Evolutionary conservation across 2,888 invertebrate genomes (phyloP).

Genomic region (Didymodactylos carnosus): DNA sequence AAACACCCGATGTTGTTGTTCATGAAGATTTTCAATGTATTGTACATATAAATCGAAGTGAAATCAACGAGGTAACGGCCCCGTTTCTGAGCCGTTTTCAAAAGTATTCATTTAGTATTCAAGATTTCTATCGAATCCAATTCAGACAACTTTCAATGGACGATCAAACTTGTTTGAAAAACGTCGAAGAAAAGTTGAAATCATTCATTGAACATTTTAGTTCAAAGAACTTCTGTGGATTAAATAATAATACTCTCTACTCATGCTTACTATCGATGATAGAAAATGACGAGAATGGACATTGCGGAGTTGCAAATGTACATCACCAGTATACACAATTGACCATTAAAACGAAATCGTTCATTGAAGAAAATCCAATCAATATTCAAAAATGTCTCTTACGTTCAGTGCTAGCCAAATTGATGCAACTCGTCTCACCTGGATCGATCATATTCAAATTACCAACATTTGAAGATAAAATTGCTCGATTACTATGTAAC

Average conservation of each 20-base stretch:
- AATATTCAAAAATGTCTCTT: not conserved
- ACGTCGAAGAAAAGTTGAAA: not conserved
- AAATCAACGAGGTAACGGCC: not conserved
- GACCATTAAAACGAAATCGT: not conserved
- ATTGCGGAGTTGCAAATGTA: not conserved
- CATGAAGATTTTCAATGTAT: constrained; percentile 1
- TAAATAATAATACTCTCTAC: not conserved
- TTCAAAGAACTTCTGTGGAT: not conserved
- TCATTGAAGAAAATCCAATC: not conserved
- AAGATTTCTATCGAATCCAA: not conserved
- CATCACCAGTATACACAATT: not conserved
- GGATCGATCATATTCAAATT: not conserved
- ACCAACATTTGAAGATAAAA: not conserved
- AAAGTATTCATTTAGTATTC: not conserved
- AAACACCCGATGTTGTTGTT: not conserved
- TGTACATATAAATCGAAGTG: not conserved
- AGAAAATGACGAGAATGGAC: not conserved
- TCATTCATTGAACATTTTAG: not conserved
- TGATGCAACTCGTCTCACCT: not conserved
- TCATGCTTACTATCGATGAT: not conserved
- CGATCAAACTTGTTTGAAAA: not conserved
- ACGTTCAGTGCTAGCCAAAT: not conserved
- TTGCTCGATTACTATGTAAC: not conserved
- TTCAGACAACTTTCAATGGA: not conserved
- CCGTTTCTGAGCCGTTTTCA: not conserved